Conservation (phyloP, 1,140 invertebrate genomes). For the Drosophila subpulchrella region DNA sequence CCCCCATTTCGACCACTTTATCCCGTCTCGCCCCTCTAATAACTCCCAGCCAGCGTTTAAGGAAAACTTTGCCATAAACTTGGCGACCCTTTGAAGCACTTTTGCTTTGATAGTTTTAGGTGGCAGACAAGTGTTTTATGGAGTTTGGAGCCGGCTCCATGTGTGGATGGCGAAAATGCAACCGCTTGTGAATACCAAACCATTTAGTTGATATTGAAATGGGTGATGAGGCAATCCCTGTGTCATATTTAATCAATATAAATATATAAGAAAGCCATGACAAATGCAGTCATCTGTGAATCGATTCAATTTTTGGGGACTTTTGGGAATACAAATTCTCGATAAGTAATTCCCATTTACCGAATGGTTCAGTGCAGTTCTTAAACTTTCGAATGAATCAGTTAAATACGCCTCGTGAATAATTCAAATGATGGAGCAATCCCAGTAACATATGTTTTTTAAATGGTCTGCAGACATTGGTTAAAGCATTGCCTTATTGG, state of each 20-base stretch:
- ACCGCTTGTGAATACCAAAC: slow-evolving; percentile 36
- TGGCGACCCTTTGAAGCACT: slow-evolving; percentile 42
- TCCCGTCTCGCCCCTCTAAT: neutral
- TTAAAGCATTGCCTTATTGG: slow-evolving; percentile 12
- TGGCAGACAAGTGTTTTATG: slow-evolving; percentile 54
- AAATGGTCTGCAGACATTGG: slow-evolving; percentile 3
- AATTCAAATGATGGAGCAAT: slow-evolving; percentile 28
- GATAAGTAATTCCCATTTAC: neutral
- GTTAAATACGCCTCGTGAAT: neutral
- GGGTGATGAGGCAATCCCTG: slow-evolving; percentile 15
- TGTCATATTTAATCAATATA: neutral
- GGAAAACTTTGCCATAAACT: slow-evolving; percentile 52
- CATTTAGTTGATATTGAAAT: neutral
- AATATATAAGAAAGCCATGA: neutral
- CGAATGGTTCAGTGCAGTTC: slow-evolving; percentile 2
- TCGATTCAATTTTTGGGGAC: slow-evolving; percentile 1
- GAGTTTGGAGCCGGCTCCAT: slow-evolving; percentile 34
- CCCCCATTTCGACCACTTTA: slow-evolving; percentile 5
- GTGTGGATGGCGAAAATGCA: slow-evolving; percentile 44
- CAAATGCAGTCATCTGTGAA: neutral
- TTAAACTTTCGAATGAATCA: neutral
- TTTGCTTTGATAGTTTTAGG: slow-evolving; percentile 39
- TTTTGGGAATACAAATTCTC: neutral
- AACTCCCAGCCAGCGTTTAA: slow-evolving; percentile 34
- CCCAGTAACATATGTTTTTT: slow-evolving; percentile 9